phyloP scores from a whole-genome alignment of 2,888 invertebrate genomes.

The Ptilodon capucinus region DNA sequence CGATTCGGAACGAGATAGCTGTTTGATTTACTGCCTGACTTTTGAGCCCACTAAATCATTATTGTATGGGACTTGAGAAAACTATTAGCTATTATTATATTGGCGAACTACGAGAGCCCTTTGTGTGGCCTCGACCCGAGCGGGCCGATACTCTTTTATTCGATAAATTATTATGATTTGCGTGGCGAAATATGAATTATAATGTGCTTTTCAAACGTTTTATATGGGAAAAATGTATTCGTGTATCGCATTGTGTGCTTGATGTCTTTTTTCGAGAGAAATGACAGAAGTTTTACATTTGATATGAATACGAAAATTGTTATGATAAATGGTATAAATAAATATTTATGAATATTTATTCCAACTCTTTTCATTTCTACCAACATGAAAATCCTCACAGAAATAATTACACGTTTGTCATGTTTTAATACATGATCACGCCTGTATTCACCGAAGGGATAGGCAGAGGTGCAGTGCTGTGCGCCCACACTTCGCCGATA shows the following conservation, averaged over 20 bases:
- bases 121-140: constrained; percentile 56
- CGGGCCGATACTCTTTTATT: constrained; percentile 58
- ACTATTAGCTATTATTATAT: constrained; percentile 81
- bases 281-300: constrained; percentile 16
- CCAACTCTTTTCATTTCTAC: too few species aligned
- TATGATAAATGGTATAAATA: constrained; percentile 7
- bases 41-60: constrained; percentile 78
- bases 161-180: constrained; percentile 57
- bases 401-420: too few species aligned
- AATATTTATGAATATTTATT: constrained; percentile 9
- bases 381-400: too few species aligned
- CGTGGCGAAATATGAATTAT: constrained; percentile 62
- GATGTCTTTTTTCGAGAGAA: constrained; percentile 44
- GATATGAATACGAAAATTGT: constrained; percentile 15
- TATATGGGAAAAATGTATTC: constrained; percentile 40
- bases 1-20: constrained; percentile 61
- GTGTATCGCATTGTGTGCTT: constrained; percentile 26
- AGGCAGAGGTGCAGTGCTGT: too few species aligned
- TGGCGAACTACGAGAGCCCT: constrained; percentile 65
- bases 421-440: too few species aligned
- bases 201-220: constrained; percentile 42
- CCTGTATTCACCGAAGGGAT: too few species aligned
- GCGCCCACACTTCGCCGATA: too few species aligned
- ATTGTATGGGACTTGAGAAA: constrained; percentile 78
- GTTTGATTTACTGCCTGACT: constrained; percentile 77